A percentile compares a stretch with the other conserved stretches of the same genome.
Evolutionary conservation across 2,888 invertebrate species (phyloP).

Genomic region (Dynastes hyllus): DNA sequence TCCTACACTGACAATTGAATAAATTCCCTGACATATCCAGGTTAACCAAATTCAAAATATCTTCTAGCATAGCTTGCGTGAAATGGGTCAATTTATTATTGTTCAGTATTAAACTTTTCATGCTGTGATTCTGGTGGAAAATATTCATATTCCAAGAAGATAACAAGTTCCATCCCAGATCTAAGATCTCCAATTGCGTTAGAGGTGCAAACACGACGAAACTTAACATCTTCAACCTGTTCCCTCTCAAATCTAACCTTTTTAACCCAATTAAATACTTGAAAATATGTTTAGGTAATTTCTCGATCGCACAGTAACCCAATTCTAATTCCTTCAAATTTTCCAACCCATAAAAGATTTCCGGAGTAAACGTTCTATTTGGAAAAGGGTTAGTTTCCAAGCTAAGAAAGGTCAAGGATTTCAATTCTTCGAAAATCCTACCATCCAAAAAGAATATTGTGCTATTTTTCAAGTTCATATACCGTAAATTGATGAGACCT

Average conservation of each 20-base stretch:
- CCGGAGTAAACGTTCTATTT: slow-evolving; percentile 55
- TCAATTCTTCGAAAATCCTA: slow-evolving; percentile 71
- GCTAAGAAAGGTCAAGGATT: slow-evolving; percentile 72
- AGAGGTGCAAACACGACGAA: slow-evolving; percentile 71
- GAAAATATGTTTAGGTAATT: slow-evolving; percentile 72
- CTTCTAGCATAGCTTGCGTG: slow-evolving; percentile 75
- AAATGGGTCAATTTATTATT: slow-evolving; percentile 76
- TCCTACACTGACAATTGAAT: slow-evolving; percentile 74
- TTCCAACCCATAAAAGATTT: slow-evolving; percentile 72
- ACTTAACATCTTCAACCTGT: slow-evolving; percentile 71
- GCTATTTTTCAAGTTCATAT: slow-evolving; percentile 74
- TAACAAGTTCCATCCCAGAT: slow-evolving; percentile 73
- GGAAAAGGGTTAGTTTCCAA: slow-evolving; percentile 74
- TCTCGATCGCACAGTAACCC: slow-evolving; percentile 73
- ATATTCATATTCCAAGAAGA: slow-evolving; percentile 74
- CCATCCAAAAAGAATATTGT: slow-evolving; percentile 73
- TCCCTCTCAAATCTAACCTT: slow-evolving; percentile 73
- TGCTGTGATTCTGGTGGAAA: slow-evolving; percentile 71
- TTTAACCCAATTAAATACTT: slow-evolving; percentile 72
- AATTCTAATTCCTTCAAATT: slow-evolving; percentile 72
- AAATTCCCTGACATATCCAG: slow-evolving; percentile 74
- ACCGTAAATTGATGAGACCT: slow-evolving; percentile 72
- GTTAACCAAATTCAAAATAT: slow-evolving; percentile 71
- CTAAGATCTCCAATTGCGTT: slow-evolving; percentile 70
- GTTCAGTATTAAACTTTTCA: slow-evolving; percentile 70